These are phyloP conservation scores for Triplophysa rosa DNA, from an alignment of 2,113 vertebrate genomes.

Conservation along the genomic window DNA sequence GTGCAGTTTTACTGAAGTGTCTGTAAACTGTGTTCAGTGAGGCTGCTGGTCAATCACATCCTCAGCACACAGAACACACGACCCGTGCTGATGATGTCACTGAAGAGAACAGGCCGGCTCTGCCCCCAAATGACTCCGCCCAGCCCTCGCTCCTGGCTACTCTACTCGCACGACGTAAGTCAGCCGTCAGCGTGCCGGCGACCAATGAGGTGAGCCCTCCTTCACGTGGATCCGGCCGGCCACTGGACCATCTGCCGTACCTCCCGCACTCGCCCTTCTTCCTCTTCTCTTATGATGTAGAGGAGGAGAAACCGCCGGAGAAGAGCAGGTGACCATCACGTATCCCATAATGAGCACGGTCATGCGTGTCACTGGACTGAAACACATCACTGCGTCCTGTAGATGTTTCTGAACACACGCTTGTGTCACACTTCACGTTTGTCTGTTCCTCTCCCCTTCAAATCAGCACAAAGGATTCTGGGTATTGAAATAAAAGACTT, in stretches of 20 bases:
- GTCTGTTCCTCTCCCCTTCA: not conserved
- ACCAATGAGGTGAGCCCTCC: conserved; percentile 62
- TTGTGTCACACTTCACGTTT: not conserved
- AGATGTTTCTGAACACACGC: not conserved
- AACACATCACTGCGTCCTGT: not conserved
- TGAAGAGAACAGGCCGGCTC: not conserved
- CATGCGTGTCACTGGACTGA: not conserved
- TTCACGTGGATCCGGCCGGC: conserved; percentile 68
- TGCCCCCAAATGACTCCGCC: conserved; percentile 50
- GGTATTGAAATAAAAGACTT: too few species aligned
- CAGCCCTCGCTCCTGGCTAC: conserved; percentile 69
- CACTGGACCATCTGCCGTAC: conserved; percentile 82
- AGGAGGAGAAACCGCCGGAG: conserved; percentile 72
- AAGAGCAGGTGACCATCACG: conserved; percentile 30
- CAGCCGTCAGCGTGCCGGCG: conserved; percentile 64
- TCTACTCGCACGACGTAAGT: conserved; percentile 68
- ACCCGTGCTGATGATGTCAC: not conserved
- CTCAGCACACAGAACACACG: too few species aligned
- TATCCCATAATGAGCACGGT: conserved; percentile 22
- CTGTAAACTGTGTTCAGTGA: too few species aligned
- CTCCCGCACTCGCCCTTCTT: conserved; percentile 90
- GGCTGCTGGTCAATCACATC: too few species aligned
- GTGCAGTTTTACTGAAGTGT: too few species aligned
- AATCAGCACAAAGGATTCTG: too few species aligned
- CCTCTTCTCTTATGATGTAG: conserved; percentile 92